A percentile compares a stretch with the other conserved stretches of the same genome.
phyloP scores from a whole-genome alignment of 2,797 vertebrate genomes.

The Kryptolebias ocellatus region DNA sequence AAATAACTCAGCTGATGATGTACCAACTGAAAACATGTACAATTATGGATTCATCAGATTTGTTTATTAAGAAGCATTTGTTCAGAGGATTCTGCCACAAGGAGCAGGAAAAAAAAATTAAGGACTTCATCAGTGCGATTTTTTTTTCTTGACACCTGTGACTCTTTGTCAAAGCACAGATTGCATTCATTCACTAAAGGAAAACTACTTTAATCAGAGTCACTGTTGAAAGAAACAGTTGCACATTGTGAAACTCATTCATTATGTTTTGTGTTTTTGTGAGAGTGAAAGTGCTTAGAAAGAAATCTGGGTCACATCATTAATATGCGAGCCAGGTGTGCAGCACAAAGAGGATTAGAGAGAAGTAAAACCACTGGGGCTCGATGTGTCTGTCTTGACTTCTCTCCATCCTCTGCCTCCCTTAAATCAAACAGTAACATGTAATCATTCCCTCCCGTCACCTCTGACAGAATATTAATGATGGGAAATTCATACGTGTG shows the following conservation, averaged over 20 bases:
- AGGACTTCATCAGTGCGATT: slow-evolving; percentile 7
- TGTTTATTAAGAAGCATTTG: slow-evolving; percentile 1
- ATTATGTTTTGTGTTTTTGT: slow-evolving; percentile 45
- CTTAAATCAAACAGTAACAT: slow-evolving; percentile 59
- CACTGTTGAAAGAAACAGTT: slow-evolving; percentile 11
- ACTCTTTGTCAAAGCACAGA: slow-evolving; percentile 17
- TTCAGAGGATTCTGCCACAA: slow-evolving; percentile 17
- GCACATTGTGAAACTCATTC: slow-evolving; percentile 43
- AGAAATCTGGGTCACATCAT: slow-evolving; percentile 76
- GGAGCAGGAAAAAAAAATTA: not conserved
- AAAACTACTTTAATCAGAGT: slow-evolving; percentile 21
- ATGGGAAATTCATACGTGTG: slow-evolving; percentile 16
- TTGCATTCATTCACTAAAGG: slow-evolving; percentile 14
- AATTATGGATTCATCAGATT: slow-evolving; percentile 14
- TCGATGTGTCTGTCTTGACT: slow-evolving; percentile 30
- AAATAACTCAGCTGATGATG: slow-evolving; percentile 45
- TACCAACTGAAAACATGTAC: slow-evolving; percentile 8
- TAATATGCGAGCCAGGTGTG: slow-evolving; percentile 78
- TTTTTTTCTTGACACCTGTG: slow-evolving; percentile 21
- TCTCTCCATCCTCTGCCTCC: slow-evolving; percentile 11
- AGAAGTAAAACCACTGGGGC: slow-evolving; percentile 48
- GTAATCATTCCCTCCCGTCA: slow-evolving; percentile 50
- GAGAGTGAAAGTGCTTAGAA: slow-evolving; percentile 42
- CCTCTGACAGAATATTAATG: slow-evolving; percentile 32
- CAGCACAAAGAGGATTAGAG: slow-evolving; percentile 73